phyloP scores from a whole-genome alignment of 2,113 vertebrate genomes.

The Bubo bubo region DNA sequence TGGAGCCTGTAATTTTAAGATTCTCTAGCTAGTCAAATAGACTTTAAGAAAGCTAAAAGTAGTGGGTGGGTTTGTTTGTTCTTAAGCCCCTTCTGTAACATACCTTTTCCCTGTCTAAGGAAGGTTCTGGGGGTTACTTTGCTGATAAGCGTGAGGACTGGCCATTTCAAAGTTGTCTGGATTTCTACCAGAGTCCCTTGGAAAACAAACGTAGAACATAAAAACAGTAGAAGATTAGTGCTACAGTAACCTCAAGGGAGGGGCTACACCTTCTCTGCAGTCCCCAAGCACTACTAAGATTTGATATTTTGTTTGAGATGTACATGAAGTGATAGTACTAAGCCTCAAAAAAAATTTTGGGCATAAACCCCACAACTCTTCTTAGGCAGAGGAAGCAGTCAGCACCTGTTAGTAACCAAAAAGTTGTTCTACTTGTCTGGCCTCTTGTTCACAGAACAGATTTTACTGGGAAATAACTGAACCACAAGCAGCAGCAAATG shows the following conservation, averaged over 20 bases:
- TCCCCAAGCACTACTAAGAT: accelerated
- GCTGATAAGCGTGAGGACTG: not conserved
- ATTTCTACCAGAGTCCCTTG: not conserved
- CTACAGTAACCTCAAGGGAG: not conserved
- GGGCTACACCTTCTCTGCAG: not conserved
- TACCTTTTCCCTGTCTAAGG: accelerated
- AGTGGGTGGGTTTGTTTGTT: not conserved
- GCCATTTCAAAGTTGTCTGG: not conserved
- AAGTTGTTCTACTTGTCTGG: not conserved
- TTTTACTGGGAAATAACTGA: not conserved
- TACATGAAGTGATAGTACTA: not conserved
- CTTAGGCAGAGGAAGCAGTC: not conserved
- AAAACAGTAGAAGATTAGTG: not conserved
- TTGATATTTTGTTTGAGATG: not conserved
- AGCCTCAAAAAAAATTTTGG: not conserved
- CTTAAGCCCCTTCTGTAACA: not conserved
- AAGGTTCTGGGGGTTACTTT: not conserved
- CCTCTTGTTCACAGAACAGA: not conserved
- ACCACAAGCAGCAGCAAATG: not conserved
- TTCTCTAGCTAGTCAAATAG: not conserved
- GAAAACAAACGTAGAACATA: not conserved
- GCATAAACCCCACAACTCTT: not conserved
- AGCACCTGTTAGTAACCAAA: not conserved
- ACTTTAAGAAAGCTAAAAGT: not conserved
- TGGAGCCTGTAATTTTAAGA: not conserved